Evolutionary conservation across 2,888 invertebrate genomes (phyloP).

Genomic region (Drosophila villosipedis): DNA sequence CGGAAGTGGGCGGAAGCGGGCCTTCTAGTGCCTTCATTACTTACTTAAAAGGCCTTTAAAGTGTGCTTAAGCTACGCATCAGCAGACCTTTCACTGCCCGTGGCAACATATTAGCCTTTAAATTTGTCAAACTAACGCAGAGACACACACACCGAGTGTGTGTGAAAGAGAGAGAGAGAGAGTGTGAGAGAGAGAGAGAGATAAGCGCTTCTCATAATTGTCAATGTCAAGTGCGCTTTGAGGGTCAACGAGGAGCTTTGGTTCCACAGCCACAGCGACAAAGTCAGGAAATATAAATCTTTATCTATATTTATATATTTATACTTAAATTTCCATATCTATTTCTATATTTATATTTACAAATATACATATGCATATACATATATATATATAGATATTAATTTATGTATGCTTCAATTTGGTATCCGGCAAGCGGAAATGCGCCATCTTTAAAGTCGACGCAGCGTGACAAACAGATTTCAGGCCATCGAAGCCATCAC

Average conservation of each 20-base stretch:
- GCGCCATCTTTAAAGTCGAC: slow-evolving; percentile 48
- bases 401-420: slow-evolving; percentile 22
- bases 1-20: background rate
- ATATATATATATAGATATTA: background rate
- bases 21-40: slow-evolving; percentile 26
- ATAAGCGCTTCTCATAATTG: slow-evolving; percentile 66
- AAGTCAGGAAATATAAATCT: background rate
- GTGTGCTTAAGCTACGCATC: slow-evolving; percentile 29
- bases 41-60: slow-evolving; percentile 38
- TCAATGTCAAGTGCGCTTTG: slow-evolving; percentile 62
- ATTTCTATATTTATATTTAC: background rate
- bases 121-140: slow-evolving; percentile 21
- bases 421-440: slow-evolving; percentile 49
- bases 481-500: slow-evolving; percentile 15
- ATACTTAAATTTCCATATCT: background rate
- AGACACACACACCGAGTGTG: background rate
- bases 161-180: background rate
- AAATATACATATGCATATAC: background rate
- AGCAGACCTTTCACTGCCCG: slow-evolving; percentile 15
- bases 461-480: slow-evolving; percentile 31
- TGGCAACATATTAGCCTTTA: slow-evolving; percentile 15
- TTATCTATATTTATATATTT: background rate
- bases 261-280: slow-evolving; percentile 17
- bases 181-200: background rate
- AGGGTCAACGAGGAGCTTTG: slow-evolving; percentile 27